Conservation (phyloP, 2,113 vertebrate genomes). For the Gopherus flavomarginatus region DNA sequence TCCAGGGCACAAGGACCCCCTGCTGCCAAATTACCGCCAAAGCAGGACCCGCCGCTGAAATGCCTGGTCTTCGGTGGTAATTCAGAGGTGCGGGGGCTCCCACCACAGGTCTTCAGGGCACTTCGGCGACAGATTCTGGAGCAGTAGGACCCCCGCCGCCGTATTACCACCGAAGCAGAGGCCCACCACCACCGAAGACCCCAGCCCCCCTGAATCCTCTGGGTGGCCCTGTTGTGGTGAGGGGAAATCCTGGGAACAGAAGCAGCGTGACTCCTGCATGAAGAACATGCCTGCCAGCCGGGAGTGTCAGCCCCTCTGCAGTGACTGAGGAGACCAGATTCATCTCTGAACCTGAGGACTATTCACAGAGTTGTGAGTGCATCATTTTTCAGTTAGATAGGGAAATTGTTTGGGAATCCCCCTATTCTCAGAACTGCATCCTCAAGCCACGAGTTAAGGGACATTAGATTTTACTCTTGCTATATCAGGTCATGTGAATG, state of each 20-base stretch:
- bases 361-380: neutral
- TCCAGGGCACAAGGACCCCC: too few relatives aligned
- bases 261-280: neutral
- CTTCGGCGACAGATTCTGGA: too few relatives aligned
- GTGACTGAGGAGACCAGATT: neutral
- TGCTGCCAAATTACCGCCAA: too few relatives aligned
- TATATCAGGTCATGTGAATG: neutral
- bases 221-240: too few relatives aligned
- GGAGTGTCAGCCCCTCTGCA: neutral
- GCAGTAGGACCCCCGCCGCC: too few relatives aligned
- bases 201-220: too few relatives aligned
- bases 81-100: too few relatives aligned
- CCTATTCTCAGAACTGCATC: neutral
- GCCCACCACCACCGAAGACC: too few relatives aligned
- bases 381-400: neutral
- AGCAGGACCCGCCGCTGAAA: too few relatives aligned
- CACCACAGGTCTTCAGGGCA: too few relatives aligned
- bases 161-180: too few relatives aligned
- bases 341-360: neutral
- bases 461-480: neutral
- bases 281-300: neutral
- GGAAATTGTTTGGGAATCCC: neutral
- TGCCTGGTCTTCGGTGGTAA: too few relatives aligned
- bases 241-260: neutral
- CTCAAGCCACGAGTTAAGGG: neutral